A percentile compares a stretch with the other conserved stretches of the same genome.
Evolutionary conservation across 1,140 invertebrate genomes (phyloP).

Genomic region (Aphis craccivora): DNA sequence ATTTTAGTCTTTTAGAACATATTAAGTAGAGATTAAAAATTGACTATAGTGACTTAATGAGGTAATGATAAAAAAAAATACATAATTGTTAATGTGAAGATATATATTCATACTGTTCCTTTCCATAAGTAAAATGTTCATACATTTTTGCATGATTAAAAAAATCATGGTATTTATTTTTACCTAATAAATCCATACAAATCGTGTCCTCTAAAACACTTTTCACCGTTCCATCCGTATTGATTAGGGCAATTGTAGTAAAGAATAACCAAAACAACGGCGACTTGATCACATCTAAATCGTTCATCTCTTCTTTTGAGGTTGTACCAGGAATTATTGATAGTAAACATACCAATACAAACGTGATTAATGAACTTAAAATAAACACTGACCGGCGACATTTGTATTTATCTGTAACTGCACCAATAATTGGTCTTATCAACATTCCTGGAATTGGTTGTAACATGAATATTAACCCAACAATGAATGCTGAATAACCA

Average conservation of each 20-base stretch:
- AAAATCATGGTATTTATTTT: not conserved
- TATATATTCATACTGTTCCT: not conserved
- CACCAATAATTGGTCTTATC: conserved; percentile 81
- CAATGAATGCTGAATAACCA: conserved; percentile 78
- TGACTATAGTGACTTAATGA: too few species aligned
- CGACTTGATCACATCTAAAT: not conserved
- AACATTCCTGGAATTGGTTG: conserved; percentile 81
- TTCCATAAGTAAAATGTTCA: not conserved
- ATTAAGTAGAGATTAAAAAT: too few species aligned
- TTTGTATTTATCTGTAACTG: conserved; percentile 79
- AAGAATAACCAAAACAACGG: conserved; percentile 33
- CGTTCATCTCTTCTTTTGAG: not conserved
- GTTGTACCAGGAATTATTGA: conserved; percentile 13
- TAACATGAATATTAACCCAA: conserved; percentile 80
- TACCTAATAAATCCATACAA: conserved; percentile 41
- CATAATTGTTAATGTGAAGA: too few species aligned
- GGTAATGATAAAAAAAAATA: too few species aligned
- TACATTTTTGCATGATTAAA: not conserved
- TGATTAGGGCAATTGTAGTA: not conserved
- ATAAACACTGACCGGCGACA: conserved; percentile 79
- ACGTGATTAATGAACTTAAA: not conserved
- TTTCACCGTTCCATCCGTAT: not conserved
- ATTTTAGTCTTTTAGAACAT: too few species aligned
- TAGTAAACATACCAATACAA: not conserved
- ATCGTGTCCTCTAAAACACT: conserved; percentile 35